These are phyloP conservation scores for Arenaria interpres DNA, from an alignment of 2,113 vertebrate genomes.

Conservation along the genomic window DNA sequence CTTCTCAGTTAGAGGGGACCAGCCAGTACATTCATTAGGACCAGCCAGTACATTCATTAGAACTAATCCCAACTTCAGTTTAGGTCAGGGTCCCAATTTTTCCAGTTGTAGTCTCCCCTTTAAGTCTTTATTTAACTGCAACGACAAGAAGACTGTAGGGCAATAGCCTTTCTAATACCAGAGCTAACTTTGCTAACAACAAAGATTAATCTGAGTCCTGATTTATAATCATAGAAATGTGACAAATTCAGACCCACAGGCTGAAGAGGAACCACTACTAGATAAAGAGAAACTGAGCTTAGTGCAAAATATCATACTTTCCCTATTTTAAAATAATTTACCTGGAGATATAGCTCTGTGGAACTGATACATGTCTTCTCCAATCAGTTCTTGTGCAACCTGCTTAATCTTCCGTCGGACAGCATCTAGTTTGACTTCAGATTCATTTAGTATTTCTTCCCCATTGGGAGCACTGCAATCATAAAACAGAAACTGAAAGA, in stretches of 20 bases:
- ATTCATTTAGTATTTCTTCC: slow-evolving; percentile 87
- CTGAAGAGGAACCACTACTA: neutral
- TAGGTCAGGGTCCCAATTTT: neutral
- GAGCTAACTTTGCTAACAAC: neutral
- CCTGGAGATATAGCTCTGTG: slow-evolving; percentile 93
- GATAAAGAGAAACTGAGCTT: neutral
- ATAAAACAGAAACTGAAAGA: slow-evolving; percentile 16
- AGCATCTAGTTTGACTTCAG: slow-evolving; percentile 87
- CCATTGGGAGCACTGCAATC: slow-evolving; percentile 82
- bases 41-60: neutral
- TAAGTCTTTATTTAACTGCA: neutral
- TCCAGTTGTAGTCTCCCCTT: neutral
- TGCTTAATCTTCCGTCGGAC: slow-evolving; percentile 90
- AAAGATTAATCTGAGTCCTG: neutral
- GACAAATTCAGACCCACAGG: neutral
- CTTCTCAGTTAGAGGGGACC: neutral
- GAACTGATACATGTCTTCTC: slow-evolving; percentile 93
- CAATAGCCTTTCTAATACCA: neutral
- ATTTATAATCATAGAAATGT: neutral
- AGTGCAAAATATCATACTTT: neutral
- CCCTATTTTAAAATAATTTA: slow-evolving; percentile 56
- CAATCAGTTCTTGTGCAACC: slow-evolving; percentile 89
- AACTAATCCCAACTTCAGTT: neutral
- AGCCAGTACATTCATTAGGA: neutral
- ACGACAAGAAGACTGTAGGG: neutral